Conservation (phyloP, 2,113 vertebrate genomes). For the Etheostoma spectabile region DNA sequence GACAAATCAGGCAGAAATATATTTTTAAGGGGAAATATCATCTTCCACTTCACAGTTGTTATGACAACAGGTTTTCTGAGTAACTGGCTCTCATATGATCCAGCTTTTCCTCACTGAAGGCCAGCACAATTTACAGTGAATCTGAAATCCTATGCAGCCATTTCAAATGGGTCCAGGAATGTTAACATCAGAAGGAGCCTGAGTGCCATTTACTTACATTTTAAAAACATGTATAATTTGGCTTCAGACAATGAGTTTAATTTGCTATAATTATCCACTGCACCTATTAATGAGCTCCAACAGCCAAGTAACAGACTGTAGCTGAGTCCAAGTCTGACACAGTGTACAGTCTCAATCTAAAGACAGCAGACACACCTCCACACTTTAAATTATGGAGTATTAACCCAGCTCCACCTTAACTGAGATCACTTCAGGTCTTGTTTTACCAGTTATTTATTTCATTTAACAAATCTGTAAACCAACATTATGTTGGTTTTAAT, state of each 20-base stretch:
- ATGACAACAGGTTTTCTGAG: slow-evolving; percentile 61
- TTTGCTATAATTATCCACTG: background rate
- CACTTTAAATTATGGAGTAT: background rate
- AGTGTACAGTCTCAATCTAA: background rate
- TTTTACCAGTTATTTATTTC: slow-evolving; percentile 54
- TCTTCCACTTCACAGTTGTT: slow-evolving; percentile 51
- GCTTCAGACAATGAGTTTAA: background rate
- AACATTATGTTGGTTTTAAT: background rate
- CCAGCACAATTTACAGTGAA: background rate
- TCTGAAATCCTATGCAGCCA: background rate
- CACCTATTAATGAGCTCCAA: background rate
- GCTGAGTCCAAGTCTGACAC: background rate
- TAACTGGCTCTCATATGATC: slow-evolving; percentile 1
- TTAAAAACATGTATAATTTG: background rate
- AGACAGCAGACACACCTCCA: background rate
- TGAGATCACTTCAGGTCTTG: slow-evolving; percentile 10
- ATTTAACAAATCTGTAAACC: background rate
- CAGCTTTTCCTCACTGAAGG: background rate
- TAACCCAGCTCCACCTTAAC: background rate
- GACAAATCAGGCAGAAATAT: background rate
- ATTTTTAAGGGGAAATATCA: background rate
- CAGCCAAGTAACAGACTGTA: background rate
- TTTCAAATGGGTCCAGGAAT: background rate
- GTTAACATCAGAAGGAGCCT: background rate
- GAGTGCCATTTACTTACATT: background rate